Conservation (phyloP, 2,797 vertebrate genomes). For the Tapera naevia region DNA sequence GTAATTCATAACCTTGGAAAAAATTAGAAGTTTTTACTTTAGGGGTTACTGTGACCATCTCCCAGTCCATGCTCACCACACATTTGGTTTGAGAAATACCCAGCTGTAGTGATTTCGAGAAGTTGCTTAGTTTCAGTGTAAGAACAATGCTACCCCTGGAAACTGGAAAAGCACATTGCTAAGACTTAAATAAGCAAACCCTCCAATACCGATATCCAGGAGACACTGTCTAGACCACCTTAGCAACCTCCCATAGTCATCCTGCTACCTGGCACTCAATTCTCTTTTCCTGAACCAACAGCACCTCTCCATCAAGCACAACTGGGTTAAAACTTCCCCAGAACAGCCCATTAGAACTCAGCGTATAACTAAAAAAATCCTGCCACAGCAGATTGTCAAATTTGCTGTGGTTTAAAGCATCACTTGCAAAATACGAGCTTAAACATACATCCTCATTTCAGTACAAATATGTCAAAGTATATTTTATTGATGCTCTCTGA, state of each 20-base stretch:
- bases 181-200: neutral
- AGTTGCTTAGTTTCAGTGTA: neutral
- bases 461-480: neutral
- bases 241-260: neutral
- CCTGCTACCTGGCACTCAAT: neutral
- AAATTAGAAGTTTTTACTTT: neutral
- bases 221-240: neutral
- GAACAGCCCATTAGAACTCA: neutral
- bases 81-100: neutral
- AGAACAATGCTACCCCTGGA: neutral
- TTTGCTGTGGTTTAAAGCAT: neutral
- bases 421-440: neutral
- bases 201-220: neutral
- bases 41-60: neutral
- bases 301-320: neutral
- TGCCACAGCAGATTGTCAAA: neutral
- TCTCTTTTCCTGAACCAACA: no score
- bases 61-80: neutral
- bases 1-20: neutral
- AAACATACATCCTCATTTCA: neutral
- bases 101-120: rapidly evolving
- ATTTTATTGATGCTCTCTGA: slow-evolving; percentile 66
- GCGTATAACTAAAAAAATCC: neutral
- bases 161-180: rapidly evolving
- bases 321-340: rapidly evolving